phyloP scores from a whole-genome alignment of 2,888 invertebrate genomes.

The Drosophila paracracens region DNA sequence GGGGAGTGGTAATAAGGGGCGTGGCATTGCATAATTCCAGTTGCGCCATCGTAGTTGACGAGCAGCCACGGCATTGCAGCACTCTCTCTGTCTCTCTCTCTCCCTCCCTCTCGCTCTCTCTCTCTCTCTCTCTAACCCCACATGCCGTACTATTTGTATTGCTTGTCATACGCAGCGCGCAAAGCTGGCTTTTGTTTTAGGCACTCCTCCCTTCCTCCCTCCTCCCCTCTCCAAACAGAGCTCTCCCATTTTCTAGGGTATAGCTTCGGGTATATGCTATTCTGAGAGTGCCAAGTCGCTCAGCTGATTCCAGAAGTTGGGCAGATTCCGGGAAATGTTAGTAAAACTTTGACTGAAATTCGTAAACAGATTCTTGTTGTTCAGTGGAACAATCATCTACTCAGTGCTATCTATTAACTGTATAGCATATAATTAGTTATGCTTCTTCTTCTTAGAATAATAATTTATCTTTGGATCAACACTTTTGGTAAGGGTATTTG shows the following conservation, averaged over 20 bases:
- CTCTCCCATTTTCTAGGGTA: slow-evolving; percentile 2
- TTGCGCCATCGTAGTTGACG: slow-evolving; percentile 65
- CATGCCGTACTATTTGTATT: slow-evolving; percentile 50
- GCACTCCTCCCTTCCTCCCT: slow-evolving; percentile 9
- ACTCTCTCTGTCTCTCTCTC: slow-evolving; percentile 31
- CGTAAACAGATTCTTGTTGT: not conserved
- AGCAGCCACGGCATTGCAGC: slow-evolving; percentile 61
- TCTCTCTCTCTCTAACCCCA: not conserved
- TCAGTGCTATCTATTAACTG: not conserved
- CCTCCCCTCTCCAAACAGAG: not conserved
- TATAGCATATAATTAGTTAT: not conserved
- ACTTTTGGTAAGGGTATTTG: slow-evolving; percentile 28
- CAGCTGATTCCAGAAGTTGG: not conserved
- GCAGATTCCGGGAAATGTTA: not conserved
- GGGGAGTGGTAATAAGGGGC: slow-evolving; percentile 35
- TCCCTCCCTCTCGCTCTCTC: slow-evolving; percentile 32
- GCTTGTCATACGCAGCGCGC: slow-evolving; percentile 65
- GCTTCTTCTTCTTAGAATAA: not conserved
- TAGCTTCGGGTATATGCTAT: slow-evolving; percentile 1
- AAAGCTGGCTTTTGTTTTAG: slow-evolving; percentile 58
- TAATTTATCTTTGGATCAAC: not conserved
- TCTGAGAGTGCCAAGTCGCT: slow-evolving; percentile 17
- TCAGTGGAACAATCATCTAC: not conserved
- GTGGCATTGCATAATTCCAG: slow-evolving; percentile 81
- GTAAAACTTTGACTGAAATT: not conserved